A percentile compares a stretch with the other conserved stretches of the same genome.
phyloP scores from a whole-genome alignment of 2,113 vertebrate species.

The Elaphurus davidianus region DNA sequence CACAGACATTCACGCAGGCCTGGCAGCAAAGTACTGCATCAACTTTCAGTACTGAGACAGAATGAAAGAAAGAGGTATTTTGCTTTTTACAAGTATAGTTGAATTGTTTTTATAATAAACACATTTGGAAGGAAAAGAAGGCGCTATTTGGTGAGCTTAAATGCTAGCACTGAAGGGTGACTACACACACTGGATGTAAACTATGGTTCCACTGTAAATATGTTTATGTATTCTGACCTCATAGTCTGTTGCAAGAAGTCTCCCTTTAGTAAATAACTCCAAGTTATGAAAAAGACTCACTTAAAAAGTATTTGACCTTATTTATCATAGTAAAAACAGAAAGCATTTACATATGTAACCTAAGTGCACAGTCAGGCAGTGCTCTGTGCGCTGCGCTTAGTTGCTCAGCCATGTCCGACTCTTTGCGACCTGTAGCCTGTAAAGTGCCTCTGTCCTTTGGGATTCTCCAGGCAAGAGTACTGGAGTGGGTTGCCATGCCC shows the following conservation, averaged over 20 bases:
- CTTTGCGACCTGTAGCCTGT: not conserved
- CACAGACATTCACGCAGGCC: not conserved
- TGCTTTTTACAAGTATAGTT: not conserved
- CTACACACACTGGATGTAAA: accelerated
- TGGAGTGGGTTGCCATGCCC: not conserved
- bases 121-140: not conserved
- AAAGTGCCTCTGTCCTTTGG: not conserved
- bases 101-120: not conserved
- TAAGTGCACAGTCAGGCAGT: not conserved
- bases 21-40: not conserved
- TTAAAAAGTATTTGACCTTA: not conserved
- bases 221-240: not conserved
- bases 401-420: not conserved
- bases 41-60: not conserved
- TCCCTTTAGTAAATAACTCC: not conserved
- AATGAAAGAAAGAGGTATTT: not conserved
- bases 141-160: not conserved
- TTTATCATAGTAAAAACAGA: not conserved
- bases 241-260: not conserved
- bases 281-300: not conserved
- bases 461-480: not conserved
- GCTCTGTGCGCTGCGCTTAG: not conserved
- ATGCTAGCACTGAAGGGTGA: not conserved
- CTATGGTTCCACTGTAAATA: not conserved
- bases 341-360: not conserved